A percentile compares a stretch with the other conserved stretches of the same genome.
Evolutionary conservation across 2,797 vertebrate genomes (phyloP).

Genomic region (Helostoma temminkii): DNA sequence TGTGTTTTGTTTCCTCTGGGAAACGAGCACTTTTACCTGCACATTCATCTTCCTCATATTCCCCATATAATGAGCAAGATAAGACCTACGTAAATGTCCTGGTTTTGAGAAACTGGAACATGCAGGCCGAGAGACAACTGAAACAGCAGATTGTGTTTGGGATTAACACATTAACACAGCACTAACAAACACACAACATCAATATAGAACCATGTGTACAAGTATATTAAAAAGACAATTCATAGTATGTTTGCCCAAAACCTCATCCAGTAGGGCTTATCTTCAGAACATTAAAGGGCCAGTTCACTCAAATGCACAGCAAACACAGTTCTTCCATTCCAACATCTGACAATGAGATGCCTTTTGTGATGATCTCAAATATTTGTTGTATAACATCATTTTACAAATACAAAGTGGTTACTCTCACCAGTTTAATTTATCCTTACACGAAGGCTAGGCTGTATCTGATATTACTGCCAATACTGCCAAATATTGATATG

Average conservation of each 20-base stretch:
- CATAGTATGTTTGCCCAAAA: background rate
- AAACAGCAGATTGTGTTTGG: constrained; percentile 11
- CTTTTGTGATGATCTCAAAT: no score
- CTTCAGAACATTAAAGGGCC: no score
- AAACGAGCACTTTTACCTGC: constrained; percentile 24
- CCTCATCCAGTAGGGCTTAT: background rate
- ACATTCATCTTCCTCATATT: constrained; percentile 41
- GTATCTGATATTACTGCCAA: no score
- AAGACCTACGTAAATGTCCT: constrained; percentile 21
- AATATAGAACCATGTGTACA: background rate
- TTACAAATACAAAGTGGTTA: no score
- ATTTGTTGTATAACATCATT: no score
- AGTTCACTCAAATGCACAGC: no score
- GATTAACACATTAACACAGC: background rate
- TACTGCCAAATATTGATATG: no score
- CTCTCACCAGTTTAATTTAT: no score
- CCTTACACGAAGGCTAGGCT: no score
- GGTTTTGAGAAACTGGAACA: constrained; percentile 43
- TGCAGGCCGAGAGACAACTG: constrained; percentile 17
- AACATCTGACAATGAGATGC: no score
- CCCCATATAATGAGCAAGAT: constrained; percentile 28
- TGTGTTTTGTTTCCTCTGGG: constrained; percentile 10
- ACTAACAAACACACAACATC: background rate
- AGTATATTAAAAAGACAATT: background rate
- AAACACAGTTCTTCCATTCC: no score